Conservation (phyloP, 1,140 invertebrate genomes). For the Nilaparvata lugens region DNA sequence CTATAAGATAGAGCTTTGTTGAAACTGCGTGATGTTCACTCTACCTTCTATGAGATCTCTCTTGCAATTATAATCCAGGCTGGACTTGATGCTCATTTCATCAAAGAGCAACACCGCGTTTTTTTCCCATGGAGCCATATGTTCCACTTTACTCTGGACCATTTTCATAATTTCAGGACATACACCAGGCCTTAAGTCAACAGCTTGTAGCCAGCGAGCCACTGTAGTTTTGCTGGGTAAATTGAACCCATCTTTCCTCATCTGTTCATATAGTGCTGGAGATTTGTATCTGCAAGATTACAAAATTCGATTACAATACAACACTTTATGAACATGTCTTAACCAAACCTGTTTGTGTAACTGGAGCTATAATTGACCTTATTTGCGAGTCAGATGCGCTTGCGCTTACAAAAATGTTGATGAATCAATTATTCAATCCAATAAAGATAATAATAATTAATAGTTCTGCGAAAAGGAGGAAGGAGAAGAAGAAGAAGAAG, state of each 20-base stretch:
- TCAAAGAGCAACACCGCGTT: constrained; percentile 8
- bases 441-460: too few species aligned
- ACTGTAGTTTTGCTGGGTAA: constrained; percentile 4
- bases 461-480: too few species aligned
- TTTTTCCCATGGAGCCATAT: constrained; percentile 8
- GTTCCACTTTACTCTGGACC: constrained; percentile 2
- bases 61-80: constrained; percentile 11
- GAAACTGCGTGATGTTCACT: not conserved
- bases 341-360: too few species aligned
- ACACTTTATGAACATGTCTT: too few species aligned
- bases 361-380: too few species aligned
- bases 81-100: constrained; percentile 10
- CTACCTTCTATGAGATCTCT: constrained; percentile 12
- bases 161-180: constrained; percentile 1
- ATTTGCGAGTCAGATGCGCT: too few species aligned
- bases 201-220: constrained; percentile 5
- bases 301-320: not conserved
- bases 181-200: constrained; percentile 10
- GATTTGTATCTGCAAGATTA: constrained; percentile 12
- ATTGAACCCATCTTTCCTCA: constrained; percentile 8
- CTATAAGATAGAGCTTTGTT: not conserved
- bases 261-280: constrained; percentile 10
- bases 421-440: too few species aligned
- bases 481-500: too few species aligned
- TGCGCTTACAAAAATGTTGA: too few species aligned